These are phyloP conservation scores for Macropus fuliginosus DNA, from an alignment of 2,797 vertebrate genomes.

Conservation along the genomic window DNA sequence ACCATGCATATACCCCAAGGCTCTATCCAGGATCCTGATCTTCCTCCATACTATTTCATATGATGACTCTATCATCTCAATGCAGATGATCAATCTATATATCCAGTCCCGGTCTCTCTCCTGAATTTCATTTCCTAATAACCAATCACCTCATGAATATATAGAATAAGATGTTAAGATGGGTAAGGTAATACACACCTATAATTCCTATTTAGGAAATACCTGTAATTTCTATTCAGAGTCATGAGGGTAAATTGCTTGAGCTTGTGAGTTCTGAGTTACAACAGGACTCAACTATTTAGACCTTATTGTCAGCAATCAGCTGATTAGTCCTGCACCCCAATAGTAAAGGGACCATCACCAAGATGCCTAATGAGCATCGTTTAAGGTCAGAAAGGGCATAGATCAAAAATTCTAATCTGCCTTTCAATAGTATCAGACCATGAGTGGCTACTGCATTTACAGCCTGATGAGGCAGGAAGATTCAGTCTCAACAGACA, in stretches of 20 bases:
- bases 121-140: too few relatives aligned
- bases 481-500: not conserved
- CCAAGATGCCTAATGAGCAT: not conserved
- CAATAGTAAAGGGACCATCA: not conserved
- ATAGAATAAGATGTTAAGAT: not conserved
- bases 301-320: not conserved
- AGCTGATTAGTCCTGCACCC: not conserved
- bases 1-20: too few relatives aligned
- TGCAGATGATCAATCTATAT: too few relatives aligned
- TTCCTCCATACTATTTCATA: not conserved
- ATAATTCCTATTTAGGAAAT: not conserved
- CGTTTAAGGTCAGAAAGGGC: not conserved
- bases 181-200: not conserved
- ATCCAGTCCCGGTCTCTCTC: too few relatives aligned
- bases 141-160: too few relatives aligned
- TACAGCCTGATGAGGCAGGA: not conserved
- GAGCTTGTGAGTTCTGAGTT: not conserved
- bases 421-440: not conserved
- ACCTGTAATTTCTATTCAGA: not conserved
- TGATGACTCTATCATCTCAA: too few relatives aligned
- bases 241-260: not conserved
- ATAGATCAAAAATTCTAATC: not conserved
- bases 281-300: not conserved
- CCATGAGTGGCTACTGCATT: not conserved
- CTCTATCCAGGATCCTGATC: too few relatives aligned